A percentile compares a stretch with the other conserved stretches of the same genome.
Evolutionary conservation across 2,797 vertebrate genomes (phyloP).

Genomic region (Anisognathus igniventris): DNA sequence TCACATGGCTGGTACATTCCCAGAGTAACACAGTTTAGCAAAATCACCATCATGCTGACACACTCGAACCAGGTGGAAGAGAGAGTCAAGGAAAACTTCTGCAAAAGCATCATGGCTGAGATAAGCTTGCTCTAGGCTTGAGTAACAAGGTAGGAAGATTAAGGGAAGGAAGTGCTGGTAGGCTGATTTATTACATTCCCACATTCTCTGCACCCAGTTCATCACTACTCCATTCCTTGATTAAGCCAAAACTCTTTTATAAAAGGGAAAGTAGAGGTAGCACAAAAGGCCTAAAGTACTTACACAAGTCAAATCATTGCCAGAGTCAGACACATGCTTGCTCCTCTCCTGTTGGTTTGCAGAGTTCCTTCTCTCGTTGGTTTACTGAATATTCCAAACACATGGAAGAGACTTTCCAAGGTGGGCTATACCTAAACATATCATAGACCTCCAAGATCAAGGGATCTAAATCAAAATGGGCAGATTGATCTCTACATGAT

Average conservation of each 20-base stretch:
- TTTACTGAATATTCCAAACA: not conserved
- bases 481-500: not conserved
- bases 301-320: not conserved
- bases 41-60: constrained; percentile 97
- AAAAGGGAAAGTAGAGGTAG: not conserved
- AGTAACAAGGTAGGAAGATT: not conserved
- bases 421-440: not conserved
- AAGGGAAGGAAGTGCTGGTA: not conserved
- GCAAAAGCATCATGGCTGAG: not conserved
- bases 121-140: not conserved
- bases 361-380: not conserved
- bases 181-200: not conserved
- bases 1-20: constrained; percentile 99
- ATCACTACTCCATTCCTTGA: not conserved
- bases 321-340: not conserved
- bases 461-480: not conserved
- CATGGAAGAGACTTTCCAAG: not conserved
- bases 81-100: constrained; percentile 70
- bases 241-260: not conserved
- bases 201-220: not conserved
- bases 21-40: constrained; percentile 95
- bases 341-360: not conserved
- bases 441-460: not conserved
- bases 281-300: not conserved
- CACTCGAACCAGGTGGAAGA: constrained; percentile 92